Base-by-base conservation (phyloP, 92 coral and sea anemone species). In the Parazoanthus swiftii region DNA sequence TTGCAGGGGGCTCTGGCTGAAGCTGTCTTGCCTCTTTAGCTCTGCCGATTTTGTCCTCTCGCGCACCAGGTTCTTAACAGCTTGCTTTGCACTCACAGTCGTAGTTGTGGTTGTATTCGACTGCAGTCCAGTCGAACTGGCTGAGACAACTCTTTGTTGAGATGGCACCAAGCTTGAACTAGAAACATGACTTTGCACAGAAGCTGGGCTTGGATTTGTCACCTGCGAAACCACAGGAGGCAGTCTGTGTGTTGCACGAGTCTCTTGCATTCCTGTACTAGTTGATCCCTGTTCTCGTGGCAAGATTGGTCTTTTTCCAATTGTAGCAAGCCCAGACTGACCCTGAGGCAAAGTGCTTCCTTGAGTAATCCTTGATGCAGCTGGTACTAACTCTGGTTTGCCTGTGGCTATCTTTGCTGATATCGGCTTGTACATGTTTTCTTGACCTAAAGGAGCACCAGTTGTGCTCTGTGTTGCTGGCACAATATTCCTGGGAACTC, bases 11-110 rank as follows among this genome's bases (percentile, higher is more conserved):
- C 58, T 15, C 23, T 20, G 56, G 54, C 38, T 43, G 7, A 77
- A 48, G 80, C 92, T 92, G 70, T 51, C 71, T 20, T 85, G 85
- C 76, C 89, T 89, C 85, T 81, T 93, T n/a, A 93, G 91, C 88
- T 95, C 98, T 26, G 95, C 98, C 50, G 95, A 86, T 58, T 91
- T 97, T 80, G 97, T 92, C 75, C 99, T 89, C 78, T 94, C 98
- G 10, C 83, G 94, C 23, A 97, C 98, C 70, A 97, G 91, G 82
- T 90, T 95, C 86, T 95, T 97, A 1, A 97, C 98, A 21, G 96
- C 99, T 86, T 94, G 97, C 79, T 95, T 96, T 8, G 98, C 99
- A 86, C 89, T 89, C 35, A 92, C 95, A 72, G 95, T 43, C 59
- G 94, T 73, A 10, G 89, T 63, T 21, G 72, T 39, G 0, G 72